Conservation (phyloP, 2,113 vertebrate species). For the Oenanthe melanoleuca region DNA sequence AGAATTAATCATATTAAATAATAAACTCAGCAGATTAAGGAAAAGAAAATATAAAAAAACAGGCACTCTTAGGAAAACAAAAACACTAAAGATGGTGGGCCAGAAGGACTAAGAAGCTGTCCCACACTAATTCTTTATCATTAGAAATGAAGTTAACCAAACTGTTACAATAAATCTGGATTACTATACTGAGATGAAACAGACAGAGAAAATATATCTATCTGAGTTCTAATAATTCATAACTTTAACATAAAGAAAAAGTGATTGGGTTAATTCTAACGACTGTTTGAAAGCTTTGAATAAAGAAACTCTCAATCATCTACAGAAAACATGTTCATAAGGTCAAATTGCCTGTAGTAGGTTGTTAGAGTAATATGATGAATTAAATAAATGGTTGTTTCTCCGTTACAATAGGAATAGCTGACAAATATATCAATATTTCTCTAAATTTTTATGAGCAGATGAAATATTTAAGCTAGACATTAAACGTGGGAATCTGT, state of each 20-base stretch:
- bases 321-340: background rate
- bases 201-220: background rate
- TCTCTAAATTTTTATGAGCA: background rate
- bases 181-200: background rate
- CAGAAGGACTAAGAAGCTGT: background rate
- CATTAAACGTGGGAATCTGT: background rate
- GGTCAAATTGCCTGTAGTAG: constrained; percentile 8
- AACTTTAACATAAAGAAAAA: constrained; percentile 23
- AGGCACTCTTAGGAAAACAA: background rate
- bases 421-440: constrained; percentile 12
- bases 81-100: background rate
- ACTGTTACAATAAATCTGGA: background rate
- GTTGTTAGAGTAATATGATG: background rate
- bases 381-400: constrained; percentile 35
- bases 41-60: background rate
- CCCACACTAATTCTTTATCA: background rate
- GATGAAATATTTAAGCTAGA: constrained; percentile 5
- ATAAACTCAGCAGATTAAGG: background rate
- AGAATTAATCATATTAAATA: background rate
- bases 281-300: background rate
- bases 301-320: background rate
- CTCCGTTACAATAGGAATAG: background rate
- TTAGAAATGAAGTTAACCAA: background rate
- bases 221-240: background rate
- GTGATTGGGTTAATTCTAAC: background rate